A percentile compares a stretch with the other conserved stretches of the same genome.
Conservation (phyloP, 1,140 invertebrate genomes). For the Cherax quadricarinatus region DNA sequence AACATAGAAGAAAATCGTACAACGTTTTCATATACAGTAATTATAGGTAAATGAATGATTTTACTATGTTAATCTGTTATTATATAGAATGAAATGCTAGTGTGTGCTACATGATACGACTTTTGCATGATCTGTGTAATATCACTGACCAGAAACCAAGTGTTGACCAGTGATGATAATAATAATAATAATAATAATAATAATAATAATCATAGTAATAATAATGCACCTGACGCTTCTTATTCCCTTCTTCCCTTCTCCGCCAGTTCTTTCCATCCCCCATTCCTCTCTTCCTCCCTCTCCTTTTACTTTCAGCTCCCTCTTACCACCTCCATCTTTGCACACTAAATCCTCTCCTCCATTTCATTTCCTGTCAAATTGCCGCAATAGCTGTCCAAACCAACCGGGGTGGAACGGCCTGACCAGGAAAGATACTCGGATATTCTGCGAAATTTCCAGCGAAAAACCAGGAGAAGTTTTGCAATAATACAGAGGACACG, state of each 20-base stretch:
- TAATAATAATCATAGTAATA: too few relatives aligned
- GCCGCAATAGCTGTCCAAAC: constrained; percentile 12
- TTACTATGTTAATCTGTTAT: too few relatives aligned
- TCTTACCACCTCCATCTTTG: not conserved
- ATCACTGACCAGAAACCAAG: too few relatives aligned
- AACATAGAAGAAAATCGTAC: too few relatives aligned
- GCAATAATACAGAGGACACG: not conserved
- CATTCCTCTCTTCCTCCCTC: not conserved
- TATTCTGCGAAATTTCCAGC: not conserved
- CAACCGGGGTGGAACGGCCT: not conserved
- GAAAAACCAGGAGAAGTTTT: not conserved
- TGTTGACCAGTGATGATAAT: too few relatives aligned
- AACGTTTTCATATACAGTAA: too few relatives aligned
- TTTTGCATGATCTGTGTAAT: too few relatives aligned
- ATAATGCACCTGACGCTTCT: not conserved
- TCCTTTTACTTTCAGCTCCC: not conserved
- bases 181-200: too few relatives aligned
- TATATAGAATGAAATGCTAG: too few relatives aligned
- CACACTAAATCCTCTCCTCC: constrained; percentile 6
- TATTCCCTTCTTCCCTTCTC: not conserved
- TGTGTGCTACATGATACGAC: too few relatives aligned
- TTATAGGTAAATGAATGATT: too few relatives aligned
- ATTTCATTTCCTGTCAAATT: constrained; percentile 19
- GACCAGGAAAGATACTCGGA: constrained; percentile 2
- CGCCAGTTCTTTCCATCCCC: not conserved